These are phyloP conservation scores for Garrulus glandarius DNA, from an alignment of 2,797 vertebrate species.

Conservation along the genomic window DNA sequence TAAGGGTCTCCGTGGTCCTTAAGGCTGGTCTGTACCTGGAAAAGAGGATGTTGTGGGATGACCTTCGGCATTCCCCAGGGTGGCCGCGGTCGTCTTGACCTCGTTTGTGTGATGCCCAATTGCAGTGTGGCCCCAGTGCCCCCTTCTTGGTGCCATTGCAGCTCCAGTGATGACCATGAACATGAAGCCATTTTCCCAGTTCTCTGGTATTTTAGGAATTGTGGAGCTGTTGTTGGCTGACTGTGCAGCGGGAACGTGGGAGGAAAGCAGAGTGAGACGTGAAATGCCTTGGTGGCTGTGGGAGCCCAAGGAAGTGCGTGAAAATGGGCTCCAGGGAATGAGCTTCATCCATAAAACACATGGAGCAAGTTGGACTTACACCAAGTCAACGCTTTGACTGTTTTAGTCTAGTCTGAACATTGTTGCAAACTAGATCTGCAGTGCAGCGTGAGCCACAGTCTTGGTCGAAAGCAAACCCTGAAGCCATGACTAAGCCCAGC, in stretches of 20 bases:
- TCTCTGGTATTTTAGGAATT: background rate
- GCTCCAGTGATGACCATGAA: background rate
- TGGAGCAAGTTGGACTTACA: background rate
- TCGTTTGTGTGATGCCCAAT: background rate
- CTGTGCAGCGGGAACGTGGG: background rate
- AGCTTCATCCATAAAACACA: background rate
- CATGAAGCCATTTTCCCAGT: background rate
- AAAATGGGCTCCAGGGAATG: background rate
- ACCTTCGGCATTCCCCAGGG: fast-evolving
- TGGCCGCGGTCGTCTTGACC: fast-evolving
- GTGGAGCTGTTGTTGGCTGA: background rate
- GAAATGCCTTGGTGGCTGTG: fast-evolving
- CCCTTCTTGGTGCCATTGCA: background rate
- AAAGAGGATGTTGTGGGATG: background rate
- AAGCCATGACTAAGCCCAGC: background rate
- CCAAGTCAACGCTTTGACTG: background rate
- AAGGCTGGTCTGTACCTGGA: background rate
- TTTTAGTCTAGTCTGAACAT: background rate
- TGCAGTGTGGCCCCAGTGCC: background rate
- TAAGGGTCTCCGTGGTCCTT: background rate
- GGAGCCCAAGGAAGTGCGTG: background rate
- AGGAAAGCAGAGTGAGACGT: background rate
- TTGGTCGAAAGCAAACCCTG: background rate
- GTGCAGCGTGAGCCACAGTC: background rate
- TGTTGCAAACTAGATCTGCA: background rate